A percentile compares a stretch with the other conserved stretches of the same genome.
Evolutionary conservation across 2,888 invertebrate species (phyloP).

Genomic region (Rhagophthalmus giganteus): DNA sequence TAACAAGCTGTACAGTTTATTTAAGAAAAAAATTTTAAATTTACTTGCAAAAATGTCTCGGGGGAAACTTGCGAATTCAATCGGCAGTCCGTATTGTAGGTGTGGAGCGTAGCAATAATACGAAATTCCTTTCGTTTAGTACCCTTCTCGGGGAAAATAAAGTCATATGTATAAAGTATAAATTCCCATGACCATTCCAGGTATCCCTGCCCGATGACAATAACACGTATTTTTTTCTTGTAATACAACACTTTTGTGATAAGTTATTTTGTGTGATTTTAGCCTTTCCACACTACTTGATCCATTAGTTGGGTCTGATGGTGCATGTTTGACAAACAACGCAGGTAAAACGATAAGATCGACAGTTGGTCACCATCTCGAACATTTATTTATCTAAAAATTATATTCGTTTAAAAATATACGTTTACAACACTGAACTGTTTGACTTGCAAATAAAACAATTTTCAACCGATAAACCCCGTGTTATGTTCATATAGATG

Average conservation of each 20-base stretch:
- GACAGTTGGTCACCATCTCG: slow-evolving; percentile 9
- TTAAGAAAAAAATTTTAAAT: too few species aligned
- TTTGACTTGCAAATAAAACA: too few species aligned
- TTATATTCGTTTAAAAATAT: not conserved
- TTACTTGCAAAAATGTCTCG: too few species aligned
- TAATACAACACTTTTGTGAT: slow-evolving; percentile 27
- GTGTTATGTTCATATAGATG: too few species aligned
- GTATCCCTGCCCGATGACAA: slow-evolving; percentile 16
- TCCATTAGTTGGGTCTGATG: slow-evolving; percentile 21
- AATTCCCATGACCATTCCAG: slow-evolving; percentile 25
- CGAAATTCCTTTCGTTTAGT: too few species aligned
- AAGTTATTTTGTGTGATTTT: slow-evolving; percentile 23
- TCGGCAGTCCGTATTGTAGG: too few species aligned
- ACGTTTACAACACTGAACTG: not conserved
- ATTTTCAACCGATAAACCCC: too few species aligned
- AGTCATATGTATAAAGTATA: slow-evolving; percentile 9
- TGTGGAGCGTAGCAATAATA: too few species aligned
- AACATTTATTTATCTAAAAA: not conserved
- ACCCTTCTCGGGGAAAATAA: too few species aligned
- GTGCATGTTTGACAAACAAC: slow-evolving; percentile 21
- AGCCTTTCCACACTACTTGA: slow-evolving; percentile 25
- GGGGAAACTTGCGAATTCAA: too few species aligned
- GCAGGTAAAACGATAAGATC: slow-evolving; percentile 22
- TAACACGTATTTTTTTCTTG: slow-evolving; percentile 14
- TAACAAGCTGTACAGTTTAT: too few species aligned